phyloP scores from a whole-genome alignment of 2,888 invertebrate genomes.

The Noctua janthe region DNA sequence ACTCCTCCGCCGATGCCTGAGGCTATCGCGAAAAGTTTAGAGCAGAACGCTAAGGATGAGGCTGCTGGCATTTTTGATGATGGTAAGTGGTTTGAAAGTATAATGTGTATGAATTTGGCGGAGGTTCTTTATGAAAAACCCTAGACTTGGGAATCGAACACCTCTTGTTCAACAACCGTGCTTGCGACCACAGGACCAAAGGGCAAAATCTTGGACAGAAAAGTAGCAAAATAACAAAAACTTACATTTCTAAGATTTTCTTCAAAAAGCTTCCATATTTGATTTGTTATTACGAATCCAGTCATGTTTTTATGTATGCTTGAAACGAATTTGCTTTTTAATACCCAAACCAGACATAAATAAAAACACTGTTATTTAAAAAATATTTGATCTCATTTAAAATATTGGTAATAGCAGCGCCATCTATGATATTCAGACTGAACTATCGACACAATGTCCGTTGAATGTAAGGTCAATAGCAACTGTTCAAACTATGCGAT shows the following conservation, averaged over 20 bases:
- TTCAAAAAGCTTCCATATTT: not conserved
- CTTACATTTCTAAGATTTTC: not conserved
- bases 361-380: not conserved
- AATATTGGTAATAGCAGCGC: conserved; percentile 24
- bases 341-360: not conserved
- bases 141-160: not conserved
- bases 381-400: not conserved
- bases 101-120: not conserved
- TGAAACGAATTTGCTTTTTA: not conserved
- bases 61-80: conserved; percentile 88
- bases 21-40: conserved; percentile 87
- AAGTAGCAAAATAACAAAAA: not conserved
- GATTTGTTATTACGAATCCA: not conserved
- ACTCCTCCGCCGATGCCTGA: conserved; percentile 91
- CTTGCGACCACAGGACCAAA: not conserved
- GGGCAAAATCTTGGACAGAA: not conserved
- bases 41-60: conserved; percentile 87
- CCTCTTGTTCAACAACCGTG: not conserved
- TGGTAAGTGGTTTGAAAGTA: conserved; percentile 73
- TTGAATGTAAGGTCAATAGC: conserved; percentile 22
- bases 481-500: conserved; percentile 31
- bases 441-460: conserved; percentile 31
- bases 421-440: conserved; percentile 38
- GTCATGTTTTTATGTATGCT: not conserved
- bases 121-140: not conserved